Conservation (phyloP, 2,113 vertebrate genomes). For the Mormyrus lacerda region DNA sequence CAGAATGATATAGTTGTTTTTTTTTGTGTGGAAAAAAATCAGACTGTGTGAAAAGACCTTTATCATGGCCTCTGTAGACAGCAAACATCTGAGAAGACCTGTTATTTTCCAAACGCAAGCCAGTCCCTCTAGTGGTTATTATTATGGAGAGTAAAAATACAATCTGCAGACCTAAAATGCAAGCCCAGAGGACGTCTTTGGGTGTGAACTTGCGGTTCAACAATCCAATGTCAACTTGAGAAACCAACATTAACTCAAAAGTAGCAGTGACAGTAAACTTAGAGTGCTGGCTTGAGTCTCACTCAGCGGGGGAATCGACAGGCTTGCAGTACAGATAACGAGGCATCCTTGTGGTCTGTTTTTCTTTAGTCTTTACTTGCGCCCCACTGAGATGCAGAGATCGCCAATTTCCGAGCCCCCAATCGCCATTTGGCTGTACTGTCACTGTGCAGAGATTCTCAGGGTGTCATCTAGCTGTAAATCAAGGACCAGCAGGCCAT, state of each 20-base stretch:
- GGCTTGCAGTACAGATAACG: neutral
- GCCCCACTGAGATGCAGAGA: neutral
- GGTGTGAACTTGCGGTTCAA: neutral
- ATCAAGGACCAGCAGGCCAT: neutral
- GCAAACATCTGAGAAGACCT: neutral
- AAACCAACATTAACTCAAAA: neutral
- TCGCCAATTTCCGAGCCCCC: neutral
- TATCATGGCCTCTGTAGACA: neutral
- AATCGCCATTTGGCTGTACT: neutral
- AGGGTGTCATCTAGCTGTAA: neutral
- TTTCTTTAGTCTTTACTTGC: neutral
- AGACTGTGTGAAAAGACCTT: neutral
- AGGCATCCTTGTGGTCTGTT: neutral
- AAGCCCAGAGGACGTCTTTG: neutral
- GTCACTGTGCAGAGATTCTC: neutral
- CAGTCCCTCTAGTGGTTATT: neutral
- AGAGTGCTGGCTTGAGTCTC: neutral
- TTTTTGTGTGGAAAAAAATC: neutral
- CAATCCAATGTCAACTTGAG: neutral
- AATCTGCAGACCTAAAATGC: neutral
- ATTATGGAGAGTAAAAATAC: neutral
- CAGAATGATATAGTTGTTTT: neutral
- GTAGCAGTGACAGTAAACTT: neutral
- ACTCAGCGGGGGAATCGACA: neutral
- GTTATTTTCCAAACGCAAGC: neutral